phyloP scores from a whole-genome alignment of 2,888 invertebrate genomes.

The Carabus problematicus region DNA sequence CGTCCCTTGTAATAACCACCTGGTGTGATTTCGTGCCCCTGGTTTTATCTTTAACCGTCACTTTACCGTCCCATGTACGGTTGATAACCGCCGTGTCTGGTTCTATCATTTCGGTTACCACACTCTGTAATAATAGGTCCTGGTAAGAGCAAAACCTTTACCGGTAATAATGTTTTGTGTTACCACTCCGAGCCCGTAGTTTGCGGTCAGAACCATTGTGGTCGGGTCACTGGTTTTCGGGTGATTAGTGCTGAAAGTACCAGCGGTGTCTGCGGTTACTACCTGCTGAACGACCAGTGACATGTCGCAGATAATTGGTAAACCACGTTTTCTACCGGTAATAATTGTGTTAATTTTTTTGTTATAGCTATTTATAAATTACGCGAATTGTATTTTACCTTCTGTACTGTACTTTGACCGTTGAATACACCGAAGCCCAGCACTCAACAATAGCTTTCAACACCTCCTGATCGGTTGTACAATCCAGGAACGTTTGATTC shows the following conservation, averaged over 20 bases:
- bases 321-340: constrained; percentile 71
- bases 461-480: constrained; percentile 63
- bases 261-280: constrained; percentile 74
- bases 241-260: constrained; percentile 83
- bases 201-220: constrained; percentile 75
- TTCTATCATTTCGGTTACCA: constrained; percentile 79
- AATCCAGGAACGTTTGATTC: constrained; percentile 79
- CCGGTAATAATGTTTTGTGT: constrained; percentile 1
- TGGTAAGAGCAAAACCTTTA: constrained; percentile 7
- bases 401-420: constrained; percentile 79
- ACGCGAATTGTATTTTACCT: constrained; percentile 60
- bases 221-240: constrained; percentile 75
- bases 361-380: constrained; percentile 4
- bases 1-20: constrained; percentile 50
- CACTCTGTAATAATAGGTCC: constrained; percentile 64
- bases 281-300: constrained; percentile 83
- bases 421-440: constrained; percentile 84
- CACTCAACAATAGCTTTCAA: constrained; percentile 70
- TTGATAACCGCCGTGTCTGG: constrained; percentile 75
- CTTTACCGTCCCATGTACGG: constrained; percentile 59
- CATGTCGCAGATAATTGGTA: constrained; percentile 71
- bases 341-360: background rate
- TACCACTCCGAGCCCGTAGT: constrained; percentile 86
- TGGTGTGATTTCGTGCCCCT: constrained; percentile 63
- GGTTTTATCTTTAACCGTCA: constrained; percentile 60